Evolutionary conservation across 2,888 invertebrate genomes (phyloP), one percentile per base, ranked within the genome.

Genomic region (Rutpela maculata): DNA sequence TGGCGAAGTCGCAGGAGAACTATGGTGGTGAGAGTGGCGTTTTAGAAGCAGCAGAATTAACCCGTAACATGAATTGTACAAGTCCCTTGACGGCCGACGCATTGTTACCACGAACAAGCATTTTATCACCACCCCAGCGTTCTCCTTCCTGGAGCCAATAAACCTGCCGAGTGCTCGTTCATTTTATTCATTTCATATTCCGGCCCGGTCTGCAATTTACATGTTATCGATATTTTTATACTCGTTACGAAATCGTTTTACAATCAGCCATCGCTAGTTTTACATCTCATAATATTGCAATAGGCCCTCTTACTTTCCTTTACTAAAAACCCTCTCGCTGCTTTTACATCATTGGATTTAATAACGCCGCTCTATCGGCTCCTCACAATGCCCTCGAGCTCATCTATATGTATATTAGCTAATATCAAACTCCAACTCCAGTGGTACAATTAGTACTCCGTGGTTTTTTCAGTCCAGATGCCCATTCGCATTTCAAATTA

Each of bases 191-290:
- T 89, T 89, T 88, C 87, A 89, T 89, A 89, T 89, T 89, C 89
- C 86, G 81, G 84, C 83, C 85, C 85, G 86, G 88, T 88, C 85
- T 86, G 86, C 88, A 88, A 89, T 89, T 89, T 89, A 89, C 89
- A 89, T 89, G 89, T 88, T 89, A 89, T 89, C 89, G 89, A 89
- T 89, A 89, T 89, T 89, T 89, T 89, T 88, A 88, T 88, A 87
- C 88, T 88, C 87, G 88, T 88, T 89, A 88, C 88, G 87, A 88
- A 89, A 88, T 88, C 88, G 88, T 87, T 88, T 88, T 88, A 69
- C 67, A 69, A 69, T 69, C 69, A 69, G 69, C 57, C 69, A 31
- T 35, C 69, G 69, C 55, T 68, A 75, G 68, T 75, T 75, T 69
- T 69, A 60, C 76, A 68, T 75, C 67, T 69, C 60, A 75, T 75